phyloP scores from a whole-genome alignment of 2,113 vertebrate species.

The Sinocyclocheilus grahami region DNA sequence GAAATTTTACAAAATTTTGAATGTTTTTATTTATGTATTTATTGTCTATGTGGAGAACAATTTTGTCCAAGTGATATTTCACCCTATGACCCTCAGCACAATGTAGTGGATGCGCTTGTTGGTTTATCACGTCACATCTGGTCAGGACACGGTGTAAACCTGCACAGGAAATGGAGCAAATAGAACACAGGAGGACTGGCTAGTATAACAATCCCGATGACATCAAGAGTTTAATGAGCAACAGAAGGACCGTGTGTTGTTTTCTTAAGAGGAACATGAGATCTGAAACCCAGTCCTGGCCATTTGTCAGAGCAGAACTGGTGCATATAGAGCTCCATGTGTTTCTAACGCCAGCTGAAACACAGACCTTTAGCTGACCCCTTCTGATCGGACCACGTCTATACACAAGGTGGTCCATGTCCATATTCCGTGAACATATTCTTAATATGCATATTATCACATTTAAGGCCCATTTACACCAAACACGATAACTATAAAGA shows the following conservation, averaged over 20 bases:
- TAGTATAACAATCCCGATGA: conserved; percentile 34
- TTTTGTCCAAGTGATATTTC: neutral
- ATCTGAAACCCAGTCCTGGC: conserved; percentile 25
- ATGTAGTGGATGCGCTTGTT: neutral
- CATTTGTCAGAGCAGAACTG: conserved; percentile 27
- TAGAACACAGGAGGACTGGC: conserved; percentile 24
- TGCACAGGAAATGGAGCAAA: conserved; percentile 28
- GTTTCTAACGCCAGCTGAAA: conserved; percentile 2
- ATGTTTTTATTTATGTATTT: too few species aligned
- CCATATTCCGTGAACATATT: neutral
- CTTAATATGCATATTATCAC: neutral
- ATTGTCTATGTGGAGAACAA: neutral
- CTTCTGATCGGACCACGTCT: neutral
- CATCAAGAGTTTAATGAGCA: conserved; percentile 38
- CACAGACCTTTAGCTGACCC: conserved; percentile 23
- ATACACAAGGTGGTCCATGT: neutral
- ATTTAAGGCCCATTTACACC: neutral
- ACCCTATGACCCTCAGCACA: conserved; percentile 2
- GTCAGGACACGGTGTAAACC: neutral
- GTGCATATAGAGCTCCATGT: neutral
- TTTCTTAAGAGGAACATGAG: conserved; percentile 16
- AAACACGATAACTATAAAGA: too few species aligned
- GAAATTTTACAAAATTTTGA: neutral
- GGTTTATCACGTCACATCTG: conserved; percentile 14
- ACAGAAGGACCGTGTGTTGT: conserved; percentile 30